Evolutionary conservation across 2,888 invertebrate genomes (phyloP).

Genomic region (Drosophila rubida): DNA sequence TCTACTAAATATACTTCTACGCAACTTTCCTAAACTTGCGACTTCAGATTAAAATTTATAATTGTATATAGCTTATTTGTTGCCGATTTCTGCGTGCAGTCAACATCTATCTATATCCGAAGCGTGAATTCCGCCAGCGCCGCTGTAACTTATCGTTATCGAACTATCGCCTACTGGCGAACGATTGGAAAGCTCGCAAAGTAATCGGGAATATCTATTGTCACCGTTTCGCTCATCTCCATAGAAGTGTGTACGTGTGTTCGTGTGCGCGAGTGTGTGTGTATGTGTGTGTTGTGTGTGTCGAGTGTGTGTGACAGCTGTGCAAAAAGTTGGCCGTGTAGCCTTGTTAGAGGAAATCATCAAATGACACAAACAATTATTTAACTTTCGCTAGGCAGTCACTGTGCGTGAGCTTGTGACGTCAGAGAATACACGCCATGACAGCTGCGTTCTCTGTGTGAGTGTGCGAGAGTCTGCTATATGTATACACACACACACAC

Average conservation of each 20-base stretch:
- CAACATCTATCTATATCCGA: no score
- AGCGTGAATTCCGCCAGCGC: no score
- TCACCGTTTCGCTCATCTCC: slow-evolving; percentile 35
- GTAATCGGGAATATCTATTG: slow-evolving; percentile 9
- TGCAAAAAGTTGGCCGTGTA: slow-evolving; percentile 61
- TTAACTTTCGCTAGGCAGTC: slow-evolving; percentile 72
- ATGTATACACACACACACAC: no score
- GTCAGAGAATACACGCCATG: slow-evolving; percentile 58
- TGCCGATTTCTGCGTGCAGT: no score
- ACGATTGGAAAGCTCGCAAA: neutral
- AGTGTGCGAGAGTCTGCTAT: neutral
- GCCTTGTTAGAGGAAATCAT: slow-evolving; percentile 75
- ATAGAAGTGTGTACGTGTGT: neutral
- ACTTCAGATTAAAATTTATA: no score
- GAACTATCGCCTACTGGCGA: neutral
- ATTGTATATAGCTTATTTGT: no score
- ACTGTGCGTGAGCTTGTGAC: slow-evolving; percentile 70
- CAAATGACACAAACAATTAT: slow-evolving; percentile 80
- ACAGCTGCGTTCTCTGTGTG: slow-evolving; percentile 45
- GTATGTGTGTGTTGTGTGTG: slow-evolving; percentile 8
- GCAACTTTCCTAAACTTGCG: no score
- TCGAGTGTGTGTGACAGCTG: slow-evolving; percentile 52
- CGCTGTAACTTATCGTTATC: neutral
- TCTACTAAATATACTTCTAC: no score
- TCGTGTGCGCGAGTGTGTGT: slow-evolving; percentile 7